These are phyloP conservation scores for Sorex maritimensis DNA, from an alignment of 2,797 vertebrate species.

Conservation along the genomic window DNA sequence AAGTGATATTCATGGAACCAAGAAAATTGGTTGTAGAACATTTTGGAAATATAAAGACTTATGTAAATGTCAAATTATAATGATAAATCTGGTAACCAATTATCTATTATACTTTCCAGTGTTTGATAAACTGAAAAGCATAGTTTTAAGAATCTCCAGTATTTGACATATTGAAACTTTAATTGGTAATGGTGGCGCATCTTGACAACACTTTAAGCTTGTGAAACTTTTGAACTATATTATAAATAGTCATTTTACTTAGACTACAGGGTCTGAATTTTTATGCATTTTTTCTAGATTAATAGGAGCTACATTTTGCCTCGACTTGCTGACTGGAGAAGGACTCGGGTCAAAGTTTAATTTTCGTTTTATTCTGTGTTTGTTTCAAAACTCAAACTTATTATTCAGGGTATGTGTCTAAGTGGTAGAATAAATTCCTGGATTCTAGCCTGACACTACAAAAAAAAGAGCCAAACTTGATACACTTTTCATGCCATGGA, in stretches of 20 bases:
- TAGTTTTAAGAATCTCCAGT: conserved; percentile 45
- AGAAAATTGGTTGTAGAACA: conserved; percentile 59
- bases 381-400: background rate
- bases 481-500: background rate
- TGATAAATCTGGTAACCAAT: conserved; percentile 60
- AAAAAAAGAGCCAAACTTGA: background rate
- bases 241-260: conserved; percentile 14
- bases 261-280: background rate
- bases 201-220: conserved; percentile 28
- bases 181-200: background rate
- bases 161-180: conserved; percentile 20
- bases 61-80: conserved; percentile 73
- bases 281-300: conserved; percentile 49
- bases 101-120: conserved; percentile 51
- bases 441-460: too few relatives aligned
- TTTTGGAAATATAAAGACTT: conserved; percentile 62
- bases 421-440: too few relatives aligned
- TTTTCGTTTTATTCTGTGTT: conserved; percentile 12
- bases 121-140: conserved; percentile 72
- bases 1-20: conserved; percentile 52
- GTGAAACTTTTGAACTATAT: conserved; percentile 22
- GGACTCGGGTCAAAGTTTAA: background rate
- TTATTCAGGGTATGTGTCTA: too few relatives aligned
- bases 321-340: background rate
- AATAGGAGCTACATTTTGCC: background rate